These are phyloP conservation scores for Hippopotamus amphibius DNA, from an alignment of 2,113 vertebrate species.

Conservation along the genomic window DNA sequence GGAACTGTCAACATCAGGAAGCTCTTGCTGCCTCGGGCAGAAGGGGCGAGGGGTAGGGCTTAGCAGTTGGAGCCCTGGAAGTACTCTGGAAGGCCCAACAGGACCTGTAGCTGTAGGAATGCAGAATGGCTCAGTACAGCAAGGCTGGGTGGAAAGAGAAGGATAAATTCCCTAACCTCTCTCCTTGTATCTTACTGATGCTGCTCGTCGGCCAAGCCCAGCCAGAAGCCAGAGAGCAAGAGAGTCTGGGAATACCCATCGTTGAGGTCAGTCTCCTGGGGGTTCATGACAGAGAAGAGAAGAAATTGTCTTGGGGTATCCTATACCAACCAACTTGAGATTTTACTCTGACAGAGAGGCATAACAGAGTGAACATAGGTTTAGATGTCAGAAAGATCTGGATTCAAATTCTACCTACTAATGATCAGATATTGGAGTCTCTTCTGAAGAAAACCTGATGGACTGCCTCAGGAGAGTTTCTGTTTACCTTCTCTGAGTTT, in stretches of 20 bases:
- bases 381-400: not conserved
- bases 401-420: not conserved
- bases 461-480: not conserved
- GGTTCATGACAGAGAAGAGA: not conserved
- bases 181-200: not conserved
- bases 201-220: not conserved
- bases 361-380: not conserved
- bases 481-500: not conserved
- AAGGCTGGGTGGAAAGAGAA: not conserved
- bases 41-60: not conserved
- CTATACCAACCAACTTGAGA: not conserved
- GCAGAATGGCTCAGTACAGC: not conserved
- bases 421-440: not conserved
- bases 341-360: not conserved
- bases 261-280: not conserved
- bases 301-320: not conserved
- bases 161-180: not conserved
- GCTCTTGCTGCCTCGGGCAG: not conserved
- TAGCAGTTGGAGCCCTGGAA: not conserved
- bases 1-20: not conserved
- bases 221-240: not conserved
- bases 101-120: not conserved
- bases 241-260: not conserved
- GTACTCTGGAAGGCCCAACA: not conserved
- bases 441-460: constrained; percentile 1